Evolutionary conservation across 1,140 invertebrate species (phyloP).

Genomic region (Ylistrum balloti): DNA sequence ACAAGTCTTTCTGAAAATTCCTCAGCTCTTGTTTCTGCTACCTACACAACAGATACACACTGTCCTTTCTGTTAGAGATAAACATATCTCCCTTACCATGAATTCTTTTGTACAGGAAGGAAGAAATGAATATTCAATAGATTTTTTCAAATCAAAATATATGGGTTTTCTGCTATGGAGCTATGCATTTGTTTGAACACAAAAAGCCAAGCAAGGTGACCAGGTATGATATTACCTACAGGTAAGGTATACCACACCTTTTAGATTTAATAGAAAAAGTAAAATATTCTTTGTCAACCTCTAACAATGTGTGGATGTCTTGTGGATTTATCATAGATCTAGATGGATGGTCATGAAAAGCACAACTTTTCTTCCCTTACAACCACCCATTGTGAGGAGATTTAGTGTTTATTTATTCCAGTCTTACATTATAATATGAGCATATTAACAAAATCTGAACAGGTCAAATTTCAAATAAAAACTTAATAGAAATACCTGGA

Average conservation of each 20-base stretch:
- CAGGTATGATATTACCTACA: neutral
- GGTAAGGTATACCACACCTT: neutral
- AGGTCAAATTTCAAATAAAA: neutral
- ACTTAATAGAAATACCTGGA: neutral
- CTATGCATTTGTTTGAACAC: neutral
- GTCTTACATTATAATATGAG: neutral
- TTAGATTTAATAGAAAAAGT: neutral
- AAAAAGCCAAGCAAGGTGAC: neutral
- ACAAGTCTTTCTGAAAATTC: neutral
- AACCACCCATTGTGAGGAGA: neutral
- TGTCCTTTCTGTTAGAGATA: neutral
- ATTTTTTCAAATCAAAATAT: neutral
- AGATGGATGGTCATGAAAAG: constrained; percentile 3
- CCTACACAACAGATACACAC: neutral
- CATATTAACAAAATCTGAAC: neutral
- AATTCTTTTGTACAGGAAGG: neutral
- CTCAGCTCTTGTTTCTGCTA: neutral
- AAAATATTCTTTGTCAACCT: neutral
- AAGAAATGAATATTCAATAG: neutral
- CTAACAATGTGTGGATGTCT: neutral
- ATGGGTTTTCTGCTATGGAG: neutral
- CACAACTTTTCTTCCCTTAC: neutral
- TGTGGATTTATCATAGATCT: neutral
- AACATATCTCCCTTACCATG: neutral
- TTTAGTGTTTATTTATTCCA: neutral